These are phyloP conservation scores for Myotis lucifugus DNA, from an alignment of 2,113 vertebrate genomes.

Conservation along the genomic window DNA sequence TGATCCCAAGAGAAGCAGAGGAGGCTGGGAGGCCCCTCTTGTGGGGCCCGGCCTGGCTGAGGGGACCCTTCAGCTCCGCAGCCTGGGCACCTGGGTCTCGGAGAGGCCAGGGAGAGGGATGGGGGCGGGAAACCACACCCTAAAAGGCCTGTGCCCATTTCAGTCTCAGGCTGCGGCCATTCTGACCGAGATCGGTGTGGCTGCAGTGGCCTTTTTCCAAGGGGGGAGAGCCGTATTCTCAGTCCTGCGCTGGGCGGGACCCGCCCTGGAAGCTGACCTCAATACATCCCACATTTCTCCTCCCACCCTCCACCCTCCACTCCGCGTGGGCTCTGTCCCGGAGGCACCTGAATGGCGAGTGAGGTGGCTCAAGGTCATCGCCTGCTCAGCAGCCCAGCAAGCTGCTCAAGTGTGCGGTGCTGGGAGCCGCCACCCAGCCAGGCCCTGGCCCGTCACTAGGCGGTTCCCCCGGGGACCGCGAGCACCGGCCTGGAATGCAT, in stretches of 20 bases:
- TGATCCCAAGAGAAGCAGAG: not conserved
- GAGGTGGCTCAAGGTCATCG: slow-evolving; percentile 24
- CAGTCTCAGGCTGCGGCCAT: not conserved
- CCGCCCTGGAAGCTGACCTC: rapidly evolving
- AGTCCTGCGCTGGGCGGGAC: too few relatives aligned
- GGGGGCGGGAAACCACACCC: too few relatives aligned
- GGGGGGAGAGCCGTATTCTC: not conserved
- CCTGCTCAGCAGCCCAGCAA: too few relatives aligned
- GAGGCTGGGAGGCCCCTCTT: not conserved
- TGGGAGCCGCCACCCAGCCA: not conserved
- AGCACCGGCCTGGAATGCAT: slow-evolving; percentile 37
- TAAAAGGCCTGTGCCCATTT: not conserved
- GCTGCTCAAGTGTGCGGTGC: not conserved
- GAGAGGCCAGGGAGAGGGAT: not conserved
- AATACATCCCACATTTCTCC: not conserved
- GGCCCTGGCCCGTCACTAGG: not conserved
- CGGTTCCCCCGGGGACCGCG: slow-evolving; percentile 17
- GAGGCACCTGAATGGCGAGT: not conserved
- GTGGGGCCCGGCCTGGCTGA: not conserved
- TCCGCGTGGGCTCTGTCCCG: not conserved
- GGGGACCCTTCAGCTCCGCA: not conserved
- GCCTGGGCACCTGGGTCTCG: not conserved
- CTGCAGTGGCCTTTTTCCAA: not conserved
- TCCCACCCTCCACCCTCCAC: not conserved
- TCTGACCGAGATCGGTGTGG: not conserved